Base-by-base conservation (phyloP, 1,140 invertebrate genomes). In the Neodiprion virginianus region DNA sequence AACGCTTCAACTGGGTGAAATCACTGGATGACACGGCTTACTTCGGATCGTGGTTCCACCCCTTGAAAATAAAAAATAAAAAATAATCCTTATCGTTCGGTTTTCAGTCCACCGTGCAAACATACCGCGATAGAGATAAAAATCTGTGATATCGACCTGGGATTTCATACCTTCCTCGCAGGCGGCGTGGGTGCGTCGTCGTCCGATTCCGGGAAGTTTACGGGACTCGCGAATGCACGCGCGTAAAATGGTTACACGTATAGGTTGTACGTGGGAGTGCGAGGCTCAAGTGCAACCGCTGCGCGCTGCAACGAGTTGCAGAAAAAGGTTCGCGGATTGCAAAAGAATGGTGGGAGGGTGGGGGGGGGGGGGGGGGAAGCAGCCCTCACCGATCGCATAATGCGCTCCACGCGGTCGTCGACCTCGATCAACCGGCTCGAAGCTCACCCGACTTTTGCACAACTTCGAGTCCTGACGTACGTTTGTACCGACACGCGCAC, bases 201-300 rank as follows among this genome's bases (percentile, higher is more conserved):
- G 53, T 61, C 8, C 3, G n/a, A 61, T 88, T 88, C 88, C 82
- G 83, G 85, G 87, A 89, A 88, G 85, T 82, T 89, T 89, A 89
- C 88, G 88, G 88, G 86, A 89, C 85, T 83, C 83, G 77, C 82
- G 77, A 73, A 78, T 73, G 70, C 78, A 61, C 53, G 11, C 53
- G 3, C 0, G 28, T 40, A 40, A 21, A 21, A 21, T 21, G 17
- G 0, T 53, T 53, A 61, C 4, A 14, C 8, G 8, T 12, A 61
- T 61, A 17, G n/a, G 53, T 12, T 12, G 8, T 61, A 61, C 53
- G 11, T 17, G 53, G 53, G 53, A 17, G 53, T 8, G 53, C 53
- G 53, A 17, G 53, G 5, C 53, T 17, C n/a, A 61, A 61, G 28
- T 40, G 28, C 28, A 17, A 10, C 50, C n/a, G n/a, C 10, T 10